These are phyloP conservation scores for Macroteleia sp. DNA, from an alignment of 2,888 invertebrate species.

Conservation along the genomic window DNA sequence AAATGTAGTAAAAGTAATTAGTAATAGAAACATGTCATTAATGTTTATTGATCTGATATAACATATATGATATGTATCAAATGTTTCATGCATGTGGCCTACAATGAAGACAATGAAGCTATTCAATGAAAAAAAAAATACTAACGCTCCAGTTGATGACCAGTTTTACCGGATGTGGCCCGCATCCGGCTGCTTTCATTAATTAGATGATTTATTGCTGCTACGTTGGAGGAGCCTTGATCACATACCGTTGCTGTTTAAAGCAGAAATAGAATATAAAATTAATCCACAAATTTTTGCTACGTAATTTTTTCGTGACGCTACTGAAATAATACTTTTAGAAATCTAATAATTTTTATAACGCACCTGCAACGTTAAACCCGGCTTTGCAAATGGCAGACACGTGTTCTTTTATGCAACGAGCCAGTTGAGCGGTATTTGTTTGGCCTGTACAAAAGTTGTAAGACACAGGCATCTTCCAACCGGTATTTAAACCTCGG, in stretches of 20 bases:
- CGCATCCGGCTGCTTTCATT: background rate
- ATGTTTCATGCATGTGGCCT: too few species aligned
- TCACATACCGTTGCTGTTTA: background rate
- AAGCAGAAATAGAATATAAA: background rate
- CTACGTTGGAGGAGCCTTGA: conserved; percentile 1
- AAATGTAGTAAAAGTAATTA: too few species aligned
- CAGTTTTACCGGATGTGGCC: too few species aligned
- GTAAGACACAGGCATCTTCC: conserved; percentile 46
- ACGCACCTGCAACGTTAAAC: too few species aligned
- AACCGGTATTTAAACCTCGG: conserved; percentile 22
- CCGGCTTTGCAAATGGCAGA: background rate
- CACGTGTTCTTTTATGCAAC: background rate
- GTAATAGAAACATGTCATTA: too few species aligned
- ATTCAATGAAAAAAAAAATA: too few species aligned
- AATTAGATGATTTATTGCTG: background rate
- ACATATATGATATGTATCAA: too few species aligned
- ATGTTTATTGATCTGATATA: too few species aligned
- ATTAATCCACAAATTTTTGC: too few species aligned
- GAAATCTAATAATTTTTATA: background rate
- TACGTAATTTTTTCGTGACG: too few species aligned
- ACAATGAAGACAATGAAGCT: too few species aligned
- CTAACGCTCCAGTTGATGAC: background rate
- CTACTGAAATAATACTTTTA: too few species aligned
- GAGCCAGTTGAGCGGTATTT: background rate
- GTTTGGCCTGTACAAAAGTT: conserved; percentile 37